These are phyloP conservation scores for Chrysochloris asiatica DNA, from an alignment of 2,113 vertebrate genomes.

Conservation along the genomic window DNA sequence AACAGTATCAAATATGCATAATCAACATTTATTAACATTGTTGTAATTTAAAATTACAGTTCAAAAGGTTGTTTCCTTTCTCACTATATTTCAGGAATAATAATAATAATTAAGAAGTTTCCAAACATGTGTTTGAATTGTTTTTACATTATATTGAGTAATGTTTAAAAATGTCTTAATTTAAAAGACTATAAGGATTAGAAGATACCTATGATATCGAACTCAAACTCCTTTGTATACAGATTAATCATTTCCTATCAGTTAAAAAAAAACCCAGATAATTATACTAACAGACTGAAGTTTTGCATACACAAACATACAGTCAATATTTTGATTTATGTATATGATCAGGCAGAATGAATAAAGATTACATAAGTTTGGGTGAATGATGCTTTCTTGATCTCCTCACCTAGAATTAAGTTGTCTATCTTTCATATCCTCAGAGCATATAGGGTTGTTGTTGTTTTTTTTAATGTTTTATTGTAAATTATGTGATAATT, in stretches of 20 bases:
- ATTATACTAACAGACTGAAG: not conserved
- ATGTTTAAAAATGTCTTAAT: not conserved
- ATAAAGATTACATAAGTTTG: not conserved
- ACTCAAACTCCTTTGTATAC: not conserved
- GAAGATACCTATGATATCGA: not conserved
- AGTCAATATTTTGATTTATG: accelerated
- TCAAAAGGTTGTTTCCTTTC: not conserved
- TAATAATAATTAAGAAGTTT: not conserved
- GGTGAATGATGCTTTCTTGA: not conserved
- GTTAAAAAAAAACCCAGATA: not conserved
- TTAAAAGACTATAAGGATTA: not conserved
- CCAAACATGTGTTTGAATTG: not conserved
- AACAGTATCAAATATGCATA: too few relatives aligned
- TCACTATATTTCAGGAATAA: not conserved
- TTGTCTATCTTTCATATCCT: not conserved
- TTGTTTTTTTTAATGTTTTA: too few relatives aligned
- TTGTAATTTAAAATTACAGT: not conserved
- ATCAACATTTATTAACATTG: not conserved
- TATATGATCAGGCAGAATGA: not conserved
- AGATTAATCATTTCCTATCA: not conserved
- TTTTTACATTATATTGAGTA: not conserved
- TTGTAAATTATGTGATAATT: too few relatives aligned
- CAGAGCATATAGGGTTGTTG: not conserved
- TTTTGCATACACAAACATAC: not conserved
- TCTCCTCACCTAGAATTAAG: not conserved